Conservation (phyloP, 2,113 vertebrate genomes). For the Nannospalax galili region DNA sequence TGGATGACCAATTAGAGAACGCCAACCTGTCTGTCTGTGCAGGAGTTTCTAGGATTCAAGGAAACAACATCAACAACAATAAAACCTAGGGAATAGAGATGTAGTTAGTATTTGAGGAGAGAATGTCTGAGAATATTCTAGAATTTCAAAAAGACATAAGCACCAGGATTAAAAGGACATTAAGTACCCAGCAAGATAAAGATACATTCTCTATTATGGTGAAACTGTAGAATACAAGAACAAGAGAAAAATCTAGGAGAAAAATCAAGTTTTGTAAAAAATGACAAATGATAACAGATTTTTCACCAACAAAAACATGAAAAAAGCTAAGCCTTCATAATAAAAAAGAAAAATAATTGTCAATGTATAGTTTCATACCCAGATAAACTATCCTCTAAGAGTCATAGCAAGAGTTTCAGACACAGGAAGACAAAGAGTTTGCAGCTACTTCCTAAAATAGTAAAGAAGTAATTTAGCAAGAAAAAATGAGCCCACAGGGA, state of each 20-base stretch:
- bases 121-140: constrained; percentile 11
- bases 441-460: background rate
- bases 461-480: constrained; percentile 36
- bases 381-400: constrained; percentile 53
- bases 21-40: background rate
- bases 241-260: constrained; percentile 21
- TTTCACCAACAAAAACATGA: constrained; percentile 45
- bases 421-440: constrained; percentile 7
- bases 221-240: constrained; percentile 19
- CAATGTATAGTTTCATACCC: constrained; percentile 56
- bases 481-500: constrained; percentile 39
- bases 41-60: constrained; percentile 22
- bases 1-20: background rate
- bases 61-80: background rate
- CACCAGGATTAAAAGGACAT: background rate
- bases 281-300: background rate
- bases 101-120: constrained; percentile 41
- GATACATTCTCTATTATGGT: background rate
- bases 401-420: constrained; percentile 43
- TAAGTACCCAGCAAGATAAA: constrained; percentile 31
- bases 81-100: background rate
- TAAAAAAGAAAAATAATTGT: constrained; percentile 38
- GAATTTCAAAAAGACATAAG: constrained; percentile 34
- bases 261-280: constrained; percentile 32
- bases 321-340: constrained; percentile 12